Percentiles rank a stretch among this genome's conserved stretches.
Evolutionary conservation across 64 coral and sea anemone genomes (phyloP).

Genomic region (Montipora efflorescens): DNA sequence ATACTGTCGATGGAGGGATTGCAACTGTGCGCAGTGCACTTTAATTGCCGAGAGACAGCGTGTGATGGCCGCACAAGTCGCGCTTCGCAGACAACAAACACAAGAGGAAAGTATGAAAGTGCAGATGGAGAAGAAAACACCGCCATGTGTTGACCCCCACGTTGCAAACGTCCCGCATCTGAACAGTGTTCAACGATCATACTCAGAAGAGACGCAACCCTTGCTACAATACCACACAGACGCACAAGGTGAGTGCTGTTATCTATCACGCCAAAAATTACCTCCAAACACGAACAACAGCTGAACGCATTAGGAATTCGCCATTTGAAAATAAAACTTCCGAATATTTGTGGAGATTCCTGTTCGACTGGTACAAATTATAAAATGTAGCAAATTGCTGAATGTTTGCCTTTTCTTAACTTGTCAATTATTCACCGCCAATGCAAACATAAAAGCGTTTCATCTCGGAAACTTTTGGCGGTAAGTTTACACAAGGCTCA

Average conservation of each 20-base stretch:
- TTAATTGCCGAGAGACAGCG: slow-evolving; percentile 96
- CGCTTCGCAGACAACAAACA: slow-evolving; percentile 90
- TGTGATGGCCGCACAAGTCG: slow-evolving; percentile 98
- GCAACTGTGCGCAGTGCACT: slow-evolving; percentile 93
- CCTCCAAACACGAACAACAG: background rate
- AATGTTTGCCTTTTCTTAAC: slow-evolving; percentile 92
- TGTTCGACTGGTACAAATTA: slow-evolving; percentile 59
- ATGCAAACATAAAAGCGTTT: slow-evolving; percentile 21
- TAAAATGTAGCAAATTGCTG: slow-evolving; percentile 99
- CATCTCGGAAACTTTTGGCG: slow-evolving; percentile 22
- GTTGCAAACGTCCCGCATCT: background rate
- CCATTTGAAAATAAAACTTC: background rate
- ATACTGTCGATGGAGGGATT: slow-evolving; percentile 95
- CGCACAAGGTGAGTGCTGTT: slow-evolving; percentile 7
- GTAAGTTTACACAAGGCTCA: background rate
- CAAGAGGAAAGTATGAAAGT: slow-evolving; percentile 76
- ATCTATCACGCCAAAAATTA: background rate
- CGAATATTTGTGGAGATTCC: background rate
- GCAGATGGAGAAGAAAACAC: slow-evolving; percentile 1
- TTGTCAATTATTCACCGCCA: slow-evolving; percentile 81
- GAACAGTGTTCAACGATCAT: background rate
- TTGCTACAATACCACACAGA: background rate
- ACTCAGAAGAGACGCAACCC: background rate
- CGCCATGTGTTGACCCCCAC: background rate
- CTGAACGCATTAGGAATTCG: background rate